phyloP scores from a whole-genome alignment of 2,113 vertebrate species.

The Rostratula benghalensis region DNA sequence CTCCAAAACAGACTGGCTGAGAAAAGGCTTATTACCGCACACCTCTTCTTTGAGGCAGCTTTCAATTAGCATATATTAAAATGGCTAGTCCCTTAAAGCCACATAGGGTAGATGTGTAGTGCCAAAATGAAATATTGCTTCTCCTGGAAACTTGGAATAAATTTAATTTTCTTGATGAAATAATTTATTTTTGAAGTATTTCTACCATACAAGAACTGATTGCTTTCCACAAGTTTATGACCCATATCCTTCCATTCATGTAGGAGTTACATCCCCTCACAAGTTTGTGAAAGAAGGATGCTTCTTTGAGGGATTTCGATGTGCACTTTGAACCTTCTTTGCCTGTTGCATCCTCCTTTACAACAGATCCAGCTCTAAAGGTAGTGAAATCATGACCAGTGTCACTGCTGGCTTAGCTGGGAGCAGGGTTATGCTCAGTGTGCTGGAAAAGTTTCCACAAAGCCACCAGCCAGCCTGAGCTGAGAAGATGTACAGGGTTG shows the following conservation, averaged over 20 bases:
- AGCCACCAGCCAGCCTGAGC: not conserved
- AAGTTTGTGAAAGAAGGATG: not conserved
- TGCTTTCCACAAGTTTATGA: not conserved
- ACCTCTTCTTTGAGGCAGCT: not conserved
- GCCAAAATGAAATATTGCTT: not conserved
- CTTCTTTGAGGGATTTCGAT: not conserved
- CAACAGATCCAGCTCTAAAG: not conserved
- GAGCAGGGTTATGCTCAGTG: not conserved
- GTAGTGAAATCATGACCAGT: accelerated
- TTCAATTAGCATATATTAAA: not conserved
- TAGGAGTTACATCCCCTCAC: not conserved
- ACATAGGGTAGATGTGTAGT: not conserved
- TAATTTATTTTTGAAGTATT: not conserved
- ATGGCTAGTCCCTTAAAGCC: not conserved
- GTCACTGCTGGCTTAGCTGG: not conserved
- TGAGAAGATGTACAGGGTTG: not conserved
- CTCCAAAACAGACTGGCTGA: not conserved
- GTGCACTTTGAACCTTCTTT: not conserved
- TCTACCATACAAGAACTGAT: not conserved
- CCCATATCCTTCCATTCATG: not conserved
- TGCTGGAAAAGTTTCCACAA: not conserved
- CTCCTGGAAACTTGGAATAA: not conserved
- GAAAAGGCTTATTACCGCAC: not conserved
- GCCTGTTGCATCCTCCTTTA: not conserved
- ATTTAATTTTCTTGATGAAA: not conserved